Evolutionary conservation across 2,113 vertebrate genomes (phyloP).

Genomic region (Girardinichthys multiradiatus): DNA sequence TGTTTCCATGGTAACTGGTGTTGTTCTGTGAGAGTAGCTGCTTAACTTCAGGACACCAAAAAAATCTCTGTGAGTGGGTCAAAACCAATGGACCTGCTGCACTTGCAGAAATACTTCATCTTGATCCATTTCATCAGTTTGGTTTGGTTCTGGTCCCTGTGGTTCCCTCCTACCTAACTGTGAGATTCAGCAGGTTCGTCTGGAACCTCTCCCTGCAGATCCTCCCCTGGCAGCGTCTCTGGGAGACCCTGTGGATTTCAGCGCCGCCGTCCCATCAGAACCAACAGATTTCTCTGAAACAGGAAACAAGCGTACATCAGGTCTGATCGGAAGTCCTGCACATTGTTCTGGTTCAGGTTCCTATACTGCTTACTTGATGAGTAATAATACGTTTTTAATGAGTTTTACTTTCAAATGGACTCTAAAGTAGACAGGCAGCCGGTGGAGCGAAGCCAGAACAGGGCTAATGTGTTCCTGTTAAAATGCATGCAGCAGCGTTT

Average conservation of each 20-base stretch:
- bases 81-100: too few species aligned
- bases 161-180: not conserved
- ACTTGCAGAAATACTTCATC: too few species aligned
- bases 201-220: constrained; percentile 51
- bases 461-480: too few species aligned
- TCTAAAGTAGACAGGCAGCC: too few species aligned
- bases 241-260: constrained; percentile 76
- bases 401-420: too few species aligned
- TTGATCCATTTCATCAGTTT: too few species aligned
- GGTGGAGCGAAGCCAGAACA: too few species aligned
- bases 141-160: not conserved
- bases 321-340: not conserved
- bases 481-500: too few species aligned
- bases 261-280: constrained; percentile 71
- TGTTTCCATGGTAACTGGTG: not conserved
- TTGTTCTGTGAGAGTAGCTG: not conserved
- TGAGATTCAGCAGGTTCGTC: not conserved
- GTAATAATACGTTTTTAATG: too few species aligned
- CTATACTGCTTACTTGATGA: too few species aligned
- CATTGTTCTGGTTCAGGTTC: not conserved
- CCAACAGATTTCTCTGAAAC: constrained; percentile 75
- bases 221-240: constrained; percentile 74
- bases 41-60: too few species aligned
- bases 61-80: not conserved
- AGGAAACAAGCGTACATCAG: constrained; percentile 9